Evolutionary conservation across 1,140 invertebrate genomes (phyloP).

Genomic region (Meloidogyne exigua): DNA sequence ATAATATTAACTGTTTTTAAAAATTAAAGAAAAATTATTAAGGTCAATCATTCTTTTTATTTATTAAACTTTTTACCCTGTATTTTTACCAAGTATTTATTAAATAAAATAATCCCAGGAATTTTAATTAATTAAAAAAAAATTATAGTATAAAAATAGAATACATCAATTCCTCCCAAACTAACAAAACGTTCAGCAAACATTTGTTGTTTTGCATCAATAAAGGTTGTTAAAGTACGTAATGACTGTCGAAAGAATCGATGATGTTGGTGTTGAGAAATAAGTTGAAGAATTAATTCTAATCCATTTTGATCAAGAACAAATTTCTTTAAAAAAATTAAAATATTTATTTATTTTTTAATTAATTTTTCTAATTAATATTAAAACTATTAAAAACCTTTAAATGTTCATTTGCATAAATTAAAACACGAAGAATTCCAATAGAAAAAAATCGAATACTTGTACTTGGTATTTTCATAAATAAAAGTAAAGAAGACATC

Average conservation of each 20-base stretch:
- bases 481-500: neutral
- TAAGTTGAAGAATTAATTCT: neutral
- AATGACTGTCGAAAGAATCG: slow-evolving; percentile 8
- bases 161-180: neutral
- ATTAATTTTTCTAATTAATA: no score
- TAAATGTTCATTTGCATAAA: slow-evolving; percentile 1
- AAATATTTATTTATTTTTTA: no score
- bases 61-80: no score
- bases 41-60: no score
- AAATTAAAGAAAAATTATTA: no score
- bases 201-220: neutral
- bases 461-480: slow-evolving; percentile 5
- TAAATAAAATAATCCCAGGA: no score
- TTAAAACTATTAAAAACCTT: neutral
- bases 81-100: no score
- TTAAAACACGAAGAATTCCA: slow-evolving; percentile 18
- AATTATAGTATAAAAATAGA: neutral
- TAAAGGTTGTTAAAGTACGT: slow-evolving; percentile 7
- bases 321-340: slow-evolving; percentile 11
- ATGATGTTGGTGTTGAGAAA: neutral
- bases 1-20: slow-evolving; percentile 3
- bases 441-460: slow-evolving; percentile 12
- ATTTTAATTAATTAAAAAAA: neutral
- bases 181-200: slow-evolving; percentile 19
- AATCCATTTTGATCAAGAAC: neutral